Percentiles rank a stretch among this genome's conserved stretches.
Evolutionary conservation across 2,888 invertebrate genomes (phyloP).

Genomic region (Esperia sulphurella): DNA sequence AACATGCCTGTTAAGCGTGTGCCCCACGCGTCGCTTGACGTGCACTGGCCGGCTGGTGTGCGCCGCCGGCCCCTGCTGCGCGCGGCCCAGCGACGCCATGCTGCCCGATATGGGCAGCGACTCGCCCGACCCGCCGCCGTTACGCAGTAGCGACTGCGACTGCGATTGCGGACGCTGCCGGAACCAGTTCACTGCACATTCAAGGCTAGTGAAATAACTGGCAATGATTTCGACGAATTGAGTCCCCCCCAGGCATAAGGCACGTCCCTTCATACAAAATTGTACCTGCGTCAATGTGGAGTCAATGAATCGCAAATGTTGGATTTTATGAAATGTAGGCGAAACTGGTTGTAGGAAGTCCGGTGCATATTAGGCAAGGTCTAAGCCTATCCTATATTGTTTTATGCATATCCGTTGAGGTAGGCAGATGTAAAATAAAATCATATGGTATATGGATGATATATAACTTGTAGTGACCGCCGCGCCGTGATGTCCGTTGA

Average conservation of each 20-base stretch:
- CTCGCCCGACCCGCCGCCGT: slow-evolving; percentile 74
- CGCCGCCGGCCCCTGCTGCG: slow-evolving; percentile 33
- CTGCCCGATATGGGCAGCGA: slow-evolving; percentile 77
- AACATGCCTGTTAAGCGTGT: slow-evolving; percentile 59
- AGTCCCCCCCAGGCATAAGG: too few relatives aligned
- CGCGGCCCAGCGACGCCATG: slow-evolving; percentile 75
- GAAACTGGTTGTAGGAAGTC: too few relatives aligned
- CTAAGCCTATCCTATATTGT: too few relatives aligned
- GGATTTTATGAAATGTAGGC: too few relatives aligned
- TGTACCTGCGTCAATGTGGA: too few relatives aligned
- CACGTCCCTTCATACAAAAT: too few relatives aligned
- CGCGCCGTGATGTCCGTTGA: slow-evolving; percentile 86
- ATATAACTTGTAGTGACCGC: too few relatives aligned
- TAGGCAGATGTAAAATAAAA: too few relatives aligned
- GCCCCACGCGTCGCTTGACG: slow-evolving; percentile 61
- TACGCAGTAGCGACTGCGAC: slow-evolving; percentile 62
- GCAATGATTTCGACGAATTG: not conserved
- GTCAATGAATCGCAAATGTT: too few relatives aligned
- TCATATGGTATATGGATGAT: too few relatives aligned
- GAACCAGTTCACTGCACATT: slow-evolving; percentile 79
- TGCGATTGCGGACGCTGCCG: slow-evolving; percentile 71
- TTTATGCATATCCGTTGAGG: too few relatives aligned
- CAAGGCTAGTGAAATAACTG: not conserved
- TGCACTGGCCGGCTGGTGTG: slow-evolving; percentile 52
- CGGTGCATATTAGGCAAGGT: too few relatives aligned